Conservation (phyloP, 2,888 invertebrate genomes). For the Lasioglossum leucozonium region DNA sequence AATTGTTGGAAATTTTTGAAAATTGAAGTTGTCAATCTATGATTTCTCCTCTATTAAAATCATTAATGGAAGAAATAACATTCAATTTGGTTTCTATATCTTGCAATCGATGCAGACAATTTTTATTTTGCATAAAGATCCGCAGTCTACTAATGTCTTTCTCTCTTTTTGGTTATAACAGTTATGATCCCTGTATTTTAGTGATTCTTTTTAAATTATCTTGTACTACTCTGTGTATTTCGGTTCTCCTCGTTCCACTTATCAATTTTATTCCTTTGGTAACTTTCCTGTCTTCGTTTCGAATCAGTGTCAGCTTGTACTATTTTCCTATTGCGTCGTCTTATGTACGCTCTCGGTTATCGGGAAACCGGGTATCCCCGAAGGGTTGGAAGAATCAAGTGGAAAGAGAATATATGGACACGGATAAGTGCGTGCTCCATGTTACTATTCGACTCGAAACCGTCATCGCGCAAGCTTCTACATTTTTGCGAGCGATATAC, state of each 20-base stretch:
- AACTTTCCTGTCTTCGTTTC: neutral
- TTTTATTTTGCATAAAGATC: too few species aligned
- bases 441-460: constrained; percentile 39
- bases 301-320: constrained; percentile 1
- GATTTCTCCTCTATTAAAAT: too few species aligned
- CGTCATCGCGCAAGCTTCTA: constrained; percentile 34
- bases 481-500: constrained; percentile 24
- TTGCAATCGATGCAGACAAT: too few species aligned
- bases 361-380: constrained; percentile 73
- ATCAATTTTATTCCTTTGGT: neutral
- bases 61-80: too few species aligned
- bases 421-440: constrained; percentile 58
- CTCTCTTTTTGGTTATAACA: too few species aligned
- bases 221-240: neutral
- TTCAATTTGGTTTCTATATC: too few species aligned
- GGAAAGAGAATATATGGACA: constrained; percentile 59
- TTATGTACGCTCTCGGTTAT: constrained; percentile 44
- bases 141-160: too few species aligned
- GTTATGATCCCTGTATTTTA: neutral
- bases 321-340: constrained; percentile 48
- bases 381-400: constrained; percentile 51
- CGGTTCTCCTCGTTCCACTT: neutral
- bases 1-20: too few species aligned
- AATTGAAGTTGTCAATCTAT: too few species aligned
- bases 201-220: neutral